Evolutionary conservation across 2,888 invertebrate species (phyloP), one percentile per base, ranked within the genome.

Genomic region (Cheilosia soror): DNA sequence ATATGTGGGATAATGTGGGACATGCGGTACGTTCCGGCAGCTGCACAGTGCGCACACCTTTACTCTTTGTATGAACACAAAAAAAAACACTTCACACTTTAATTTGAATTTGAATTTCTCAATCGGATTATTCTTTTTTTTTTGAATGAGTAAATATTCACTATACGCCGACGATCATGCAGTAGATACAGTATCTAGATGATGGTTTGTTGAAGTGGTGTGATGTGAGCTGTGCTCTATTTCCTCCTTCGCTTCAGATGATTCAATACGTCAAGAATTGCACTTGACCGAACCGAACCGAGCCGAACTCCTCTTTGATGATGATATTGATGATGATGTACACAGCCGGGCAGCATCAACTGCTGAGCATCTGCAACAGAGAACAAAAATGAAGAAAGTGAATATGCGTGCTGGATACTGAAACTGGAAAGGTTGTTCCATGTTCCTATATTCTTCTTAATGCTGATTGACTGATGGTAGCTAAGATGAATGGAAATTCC

Each of bases 231-330:
- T 84, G 76, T 80, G 72, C 71, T 81, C 72, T 76, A 77, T 76
- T 85, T 84, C 63, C 51, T 73, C 47, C 20, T 15, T 40, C 37
- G 57, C 72, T 55, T 20, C 58, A 44, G 68, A 72, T 77, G 85
- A 80, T 80, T 72, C 85, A 79, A 79, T 75, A 79, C 75, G 75
- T 76, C 75, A 80, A 85, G 85, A 76, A 80, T 62, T 85, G 85
- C 81, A 85, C 85, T 85, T 85, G 85, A 85, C 85, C 85, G 85
- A 81, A 49, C 85, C 80, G 77, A 85, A 85, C 85, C 81, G 85
- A 81, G 42, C 85, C 80, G 77, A 85, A 73, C 80, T 27, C 60
- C 29, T 51, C 80, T 85, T 85, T 71, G 85, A 85, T 77, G 81
- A 76, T 85, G 58, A 63, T 80, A 76, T 77, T 81, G 80, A 80